Evolutionary conservation across 30 jellyfish, hydroid and myxozoan species (phyloP), one percentile per base, ranked within the genome.

Genomic region (Cassiopea andromeda): DNA sequence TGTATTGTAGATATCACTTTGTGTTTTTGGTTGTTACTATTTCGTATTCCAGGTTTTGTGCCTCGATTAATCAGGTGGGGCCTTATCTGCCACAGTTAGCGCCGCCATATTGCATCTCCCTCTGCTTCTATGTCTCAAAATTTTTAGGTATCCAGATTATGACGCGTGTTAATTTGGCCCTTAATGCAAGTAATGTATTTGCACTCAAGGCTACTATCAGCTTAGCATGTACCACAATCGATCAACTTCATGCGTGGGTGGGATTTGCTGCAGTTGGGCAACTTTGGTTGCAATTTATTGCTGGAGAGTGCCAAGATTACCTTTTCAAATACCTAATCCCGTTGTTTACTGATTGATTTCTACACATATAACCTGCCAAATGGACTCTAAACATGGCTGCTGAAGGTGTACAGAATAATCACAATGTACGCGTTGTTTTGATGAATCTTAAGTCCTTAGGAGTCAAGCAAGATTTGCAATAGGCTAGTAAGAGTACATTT

Each of bases 211-310:
- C 2, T 64, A 14, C 73, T 14, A 2, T 64, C 2, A 64, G 73
- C 43, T 64, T 64, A 9, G 15, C 15, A 9, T 17, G 43, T 64
- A 27, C 79, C 79, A 8, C 54, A 7, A 70, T 19, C 79, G 54
- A 70, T 70, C 79, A 70, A 12, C 3, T 12, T 6, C 79, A 43
- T 70, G 15, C 79, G 79, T 70, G 79, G 79, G 79, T 19, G 79
- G 79, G 79, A 70, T 70, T 70, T 70, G 6, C 49, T 2, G 16
- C 5, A n/a, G 18, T 70, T 70, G 27, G 3, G n/a, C 12, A 70
- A 50, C 54, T 6, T 43, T 1, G 54, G 57, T 70, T 70, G 79
- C 54, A 70, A 70, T 3, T 19, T 70, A 70, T 70, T 18, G 49
- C 79, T 70, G 50, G 79, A 19, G 5, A 18, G 79, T 70, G 54